Evolutionary conservation across 2,797 vertebrate genomes (phyloP).

Genomic region (Sebastes glaucus): DNA sequence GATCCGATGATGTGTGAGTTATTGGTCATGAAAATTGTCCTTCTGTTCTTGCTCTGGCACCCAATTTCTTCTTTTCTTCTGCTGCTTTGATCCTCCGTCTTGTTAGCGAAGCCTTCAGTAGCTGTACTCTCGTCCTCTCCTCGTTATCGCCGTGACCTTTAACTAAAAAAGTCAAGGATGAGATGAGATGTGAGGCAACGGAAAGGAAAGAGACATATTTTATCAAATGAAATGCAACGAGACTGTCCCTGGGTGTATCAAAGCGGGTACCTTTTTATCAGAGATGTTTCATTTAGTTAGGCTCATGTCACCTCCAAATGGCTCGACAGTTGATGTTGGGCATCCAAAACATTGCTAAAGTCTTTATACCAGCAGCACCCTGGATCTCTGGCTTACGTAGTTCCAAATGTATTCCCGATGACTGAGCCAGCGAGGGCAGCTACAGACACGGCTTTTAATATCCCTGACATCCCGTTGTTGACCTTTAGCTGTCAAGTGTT

Average conservation of each 20-base stretch:
- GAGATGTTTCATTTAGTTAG: background rate
- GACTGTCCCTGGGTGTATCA: background rate
- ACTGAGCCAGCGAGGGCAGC: background rate
- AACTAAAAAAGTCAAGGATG: background rate
- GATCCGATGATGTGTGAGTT: background rate
- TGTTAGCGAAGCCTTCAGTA: background rate
- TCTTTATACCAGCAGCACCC: background rate
- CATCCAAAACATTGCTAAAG: background rate
- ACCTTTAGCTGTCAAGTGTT: background rate
- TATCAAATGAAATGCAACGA: background rate
- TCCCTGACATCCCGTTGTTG: background rate
- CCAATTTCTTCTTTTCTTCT: background rate
- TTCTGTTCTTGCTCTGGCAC: background rate
- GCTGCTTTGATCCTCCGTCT: background rate
- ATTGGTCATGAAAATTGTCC: background rate
- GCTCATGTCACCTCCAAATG: background rate
- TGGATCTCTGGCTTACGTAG: background rate
- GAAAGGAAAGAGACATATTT: background rate
- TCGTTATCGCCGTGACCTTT: constrained; percentile 1
- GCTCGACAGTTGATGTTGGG: background rate
- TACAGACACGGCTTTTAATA: background rate
- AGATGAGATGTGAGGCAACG: background rate
- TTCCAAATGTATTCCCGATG: background rate
- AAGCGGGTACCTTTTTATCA: background rate
- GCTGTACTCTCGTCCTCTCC: background rate